Percentiles rank a stretch among this genome's conserved stretches.
phyloP scores from a whole-genome alignment of 37 sponge, comb jelly and placozoan species.

The Lycopodina hypogea region DNA sequence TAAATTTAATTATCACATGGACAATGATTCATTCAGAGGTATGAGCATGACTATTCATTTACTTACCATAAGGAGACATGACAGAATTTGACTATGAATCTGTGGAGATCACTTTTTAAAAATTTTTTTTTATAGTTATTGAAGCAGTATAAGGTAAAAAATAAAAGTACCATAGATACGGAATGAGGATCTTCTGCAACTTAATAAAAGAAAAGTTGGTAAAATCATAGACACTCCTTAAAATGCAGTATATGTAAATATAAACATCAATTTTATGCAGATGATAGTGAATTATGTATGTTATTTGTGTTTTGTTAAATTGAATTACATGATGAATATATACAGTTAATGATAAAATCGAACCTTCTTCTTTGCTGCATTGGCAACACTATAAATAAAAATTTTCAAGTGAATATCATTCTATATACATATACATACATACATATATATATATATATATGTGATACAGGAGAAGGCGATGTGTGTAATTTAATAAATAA shows the following conservation, averaged over 20 bases:
- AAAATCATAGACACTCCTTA: conserved; percentile 19
- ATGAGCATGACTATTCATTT: not conserved
- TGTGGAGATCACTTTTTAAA: conserved; percentile 30
- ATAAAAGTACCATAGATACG: not conserved
- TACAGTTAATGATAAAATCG: conserved; percentile 46
- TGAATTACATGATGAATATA: too few relatives aligned
- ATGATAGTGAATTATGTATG: too few relatives aligned
- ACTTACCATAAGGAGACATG: not conserved
- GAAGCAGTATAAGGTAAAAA: conserved; percentile 9
- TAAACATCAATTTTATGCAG: too few relatives aligned
- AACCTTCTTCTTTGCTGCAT: conserved; percentile 51
- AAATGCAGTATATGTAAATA: too few relatives aligned
- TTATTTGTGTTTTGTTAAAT: too few relatives aligned
- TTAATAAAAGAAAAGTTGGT: conserved; percentile 37
- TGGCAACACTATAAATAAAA: conserved; percentile 25
- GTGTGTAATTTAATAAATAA: too few relatives aligned
- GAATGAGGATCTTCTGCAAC: not conserved
- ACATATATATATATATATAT: too few relatives aligned
- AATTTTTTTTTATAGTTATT: conserved; percentile 20
- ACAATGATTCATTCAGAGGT: conserved; percentile 8
- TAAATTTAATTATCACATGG: too few relatives aligned
- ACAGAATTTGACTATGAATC: conserved; percentile 25
- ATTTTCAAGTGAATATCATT: too few relatives aligned
- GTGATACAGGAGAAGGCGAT: too few relatives aligned
- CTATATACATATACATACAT: too few relatives aligned